These are phyloP conservation scores for Harpalus rufipes DNA, from an alignment of 2,888 invertebrate genomes.

Conservation along the genomic window DNA sequence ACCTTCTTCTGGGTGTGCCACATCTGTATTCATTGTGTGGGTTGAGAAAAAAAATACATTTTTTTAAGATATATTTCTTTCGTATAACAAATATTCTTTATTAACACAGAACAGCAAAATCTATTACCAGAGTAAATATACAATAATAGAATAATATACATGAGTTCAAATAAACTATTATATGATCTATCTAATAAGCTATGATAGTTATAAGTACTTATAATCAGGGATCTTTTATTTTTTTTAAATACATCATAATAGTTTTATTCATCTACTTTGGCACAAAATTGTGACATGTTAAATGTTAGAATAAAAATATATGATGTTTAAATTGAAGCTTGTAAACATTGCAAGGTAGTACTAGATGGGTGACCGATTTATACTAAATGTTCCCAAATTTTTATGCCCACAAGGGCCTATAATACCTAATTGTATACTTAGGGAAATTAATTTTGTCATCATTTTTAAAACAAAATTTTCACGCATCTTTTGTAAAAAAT, in stretches of 20 bases:
- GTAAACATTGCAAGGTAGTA: neutral
- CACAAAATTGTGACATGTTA: neutral
- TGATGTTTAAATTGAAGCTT: neutral
- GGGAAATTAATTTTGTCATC: too few relatives aligned
- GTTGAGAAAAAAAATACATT: too few relatives aligned
- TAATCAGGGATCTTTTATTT: neutral
- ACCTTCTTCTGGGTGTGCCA: too few relatives aligned
- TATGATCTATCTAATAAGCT: neutral
- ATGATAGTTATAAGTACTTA: neutral
- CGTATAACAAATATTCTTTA: slow-evolving; percentile 3
- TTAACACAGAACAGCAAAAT: neutral
- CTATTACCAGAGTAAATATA: neutral
- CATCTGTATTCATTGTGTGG: too few relatives aligned
- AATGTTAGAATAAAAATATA: neutral
- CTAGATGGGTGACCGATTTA: neutral
- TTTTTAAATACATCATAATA: neutral
- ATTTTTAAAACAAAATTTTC: too few relatives aligned
- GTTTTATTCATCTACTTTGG: neutral
- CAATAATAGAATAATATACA: neutral
- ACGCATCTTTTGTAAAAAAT: neutral
- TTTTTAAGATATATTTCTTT: neutral
- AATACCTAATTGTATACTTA: too few relatives aligned
- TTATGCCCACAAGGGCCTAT: neutral
- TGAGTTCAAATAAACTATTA: neutral
- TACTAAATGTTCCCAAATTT: neutral